Evolutionary conservation across 2,113 vertebrate species (phyloP).

Genomic region (Cardinalis cardinalis): DNA sequence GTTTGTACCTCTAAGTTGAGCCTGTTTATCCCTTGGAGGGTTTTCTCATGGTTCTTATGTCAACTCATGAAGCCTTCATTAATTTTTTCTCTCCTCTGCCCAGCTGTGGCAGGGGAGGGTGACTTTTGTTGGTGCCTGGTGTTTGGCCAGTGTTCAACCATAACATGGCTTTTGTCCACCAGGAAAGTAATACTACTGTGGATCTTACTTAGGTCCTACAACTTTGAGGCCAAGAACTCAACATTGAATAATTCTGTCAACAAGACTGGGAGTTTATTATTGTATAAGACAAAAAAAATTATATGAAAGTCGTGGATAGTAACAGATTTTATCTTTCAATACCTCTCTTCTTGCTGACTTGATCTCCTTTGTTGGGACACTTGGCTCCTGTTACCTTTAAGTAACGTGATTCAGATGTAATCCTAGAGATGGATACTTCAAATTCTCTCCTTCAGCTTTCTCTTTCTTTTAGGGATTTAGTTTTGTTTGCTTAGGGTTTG

Average conservation of each 20-base stretch:
- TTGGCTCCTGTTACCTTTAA: background rate
- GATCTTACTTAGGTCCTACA: background rate
- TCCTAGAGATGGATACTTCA: background rate
- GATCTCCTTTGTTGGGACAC: background rate
- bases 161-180: background rate
- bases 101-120: background rate
- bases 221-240: background rate
- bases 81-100: background rate
- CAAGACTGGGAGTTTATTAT: background rate
- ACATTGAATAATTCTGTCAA: background rate
- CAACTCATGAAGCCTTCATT: background rate
- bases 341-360: background rate
- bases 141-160: background rate
- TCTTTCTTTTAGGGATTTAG: background rate
- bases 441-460: background rate
- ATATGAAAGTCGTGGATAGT: background rate
- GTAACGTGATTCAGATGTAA: background rate
- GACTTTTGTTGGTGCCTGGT: accelerated
- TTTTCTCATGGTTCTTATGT: background rate
- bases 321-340: background rate
- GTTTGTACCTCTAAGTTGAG: background rate
- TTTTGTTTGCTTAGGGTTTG: background rate
- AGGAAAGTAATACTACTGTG: background rate
- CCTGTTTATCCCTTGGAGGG: background rate
- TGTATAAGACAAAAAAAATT: background rate